Base-by-base conservation (phyloP, 1,140 invertebrate genomes). In the Onthophagus taurus region DNA sequence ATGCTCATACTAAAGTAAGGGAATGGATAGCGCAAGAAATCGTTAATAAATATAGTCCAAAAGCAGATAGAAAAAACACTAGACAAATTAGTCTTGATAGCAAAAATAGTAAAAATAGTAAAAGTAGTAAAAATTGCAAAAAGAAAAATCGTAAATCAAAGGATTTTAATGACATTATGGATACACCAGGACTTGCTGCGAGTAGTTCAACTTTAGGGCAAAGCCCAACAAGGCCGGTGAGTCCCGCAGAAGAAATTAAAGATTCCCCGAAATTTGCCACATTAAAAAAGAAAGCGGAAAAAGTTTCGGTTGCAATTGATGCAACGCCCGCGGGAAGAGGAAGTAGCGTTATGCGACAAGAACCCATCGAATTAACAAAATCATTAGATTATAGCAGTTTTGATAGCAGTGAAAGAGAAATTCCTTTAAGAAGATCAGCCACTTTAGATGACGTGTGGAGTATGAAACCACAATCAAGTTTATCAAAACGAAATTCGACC, bases 11-110 rank as follows among this genome's bases (percentile, higher is more conserved):
- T 8, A 87, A 88, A 70, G 85, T 89, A 2, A 74, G 78, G 42
- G 83, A 88, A 43, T 89, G 85, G 85, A 89, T 89, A 50, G 76
- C 82, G 2, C 72, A 83, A 49, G 81, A 82, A 66, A 77, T 82
- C 33, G 73, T 80, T 47, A 75, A 81, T 54, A 73, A 77, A 60
- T 81, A 76, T 55, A 82, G 80, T 12, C 82, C 81, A 2, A 71
- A 68, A 44, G 76, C 78, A 53, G 55, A 79, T 16, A 65, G 75
- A 41, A 69, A 67, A 61, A 1, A 56, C 64, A 11, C 62, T 67
- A 46, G 69, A 21, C 61, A 67, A 16, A 41, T 11, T 16, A 29
- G 38, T 29, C n/a, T 14, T 13, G 38, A 41, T 12, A n/a, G 21
- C n/a, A 41, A 41, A 18, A 16, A 26, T 17, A 41, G 12, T 29